Percentiles rank a stretch among this genome's conserved stretches.
Conservation (phyloP, 2,797 vertebrate genomes). For the Oceanodroma leucorhoa region DNA sequence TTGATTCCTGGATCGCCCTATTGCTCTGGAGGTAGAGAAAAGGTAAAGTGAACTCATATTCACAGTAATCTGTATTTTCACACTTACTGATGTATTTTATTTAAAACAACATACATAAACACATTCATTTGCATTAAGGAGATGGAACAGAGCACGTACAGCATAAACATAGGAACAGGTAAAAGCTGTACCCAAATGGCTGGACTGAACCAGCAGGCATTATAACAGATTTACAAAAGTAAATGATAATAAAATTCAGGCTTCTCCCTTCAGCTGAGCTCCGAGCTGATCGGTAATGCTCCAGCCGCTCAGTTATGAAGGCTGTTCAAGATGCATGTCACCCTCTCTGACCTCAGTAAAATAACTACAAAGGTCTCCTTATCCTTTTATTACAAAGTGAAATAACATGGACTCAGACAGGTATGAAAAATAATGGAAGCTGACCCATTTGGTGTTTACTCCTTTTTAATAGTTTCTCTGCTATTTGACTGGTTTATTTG, state of each 20-base stretch:
- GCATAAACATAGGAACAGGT: neutral
- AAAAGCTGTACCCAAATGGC: neutral
- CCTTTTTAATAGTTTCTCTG: neutral
- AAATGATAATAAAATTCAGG: neutral
- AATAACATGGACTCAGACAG: neutral
- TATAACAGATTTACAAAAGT: neutral
- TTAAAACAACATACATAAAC: neutral
- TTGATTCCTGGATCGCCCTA: neutral
- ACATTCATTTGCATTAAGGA: neutral
- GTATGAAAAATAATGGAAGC: neutral
- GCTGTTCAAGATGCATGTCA: neutral
- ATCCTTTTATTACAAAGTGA: conserved; percentile 45
- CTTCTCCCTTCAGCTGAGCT: conserved; percentile 8
- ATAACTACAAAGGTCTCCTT: conserved; percentile 53
- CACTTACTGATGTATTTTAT: neutral
- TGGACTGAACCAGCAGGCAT: neutral
- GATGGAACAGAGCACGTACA: fast-evolving
- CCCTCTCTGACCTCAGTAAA: conserved; percentile 12
- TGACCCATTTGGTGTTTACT: neutral
- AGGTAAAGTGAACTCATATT: neutral
- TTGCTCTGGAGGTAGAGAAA: conserved; percentile 14
- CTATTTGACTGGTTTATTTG: neutral
- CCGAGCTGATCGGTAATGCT: neutral
- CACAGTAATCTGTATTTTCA: neutral
- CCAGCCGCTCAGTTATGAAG: neutral